These are phyloP conservation scores for Thunnus thynnus DNA, from an alignment of 2,113 vertebrate genomes.

Conservation along the genomic window DNA sequence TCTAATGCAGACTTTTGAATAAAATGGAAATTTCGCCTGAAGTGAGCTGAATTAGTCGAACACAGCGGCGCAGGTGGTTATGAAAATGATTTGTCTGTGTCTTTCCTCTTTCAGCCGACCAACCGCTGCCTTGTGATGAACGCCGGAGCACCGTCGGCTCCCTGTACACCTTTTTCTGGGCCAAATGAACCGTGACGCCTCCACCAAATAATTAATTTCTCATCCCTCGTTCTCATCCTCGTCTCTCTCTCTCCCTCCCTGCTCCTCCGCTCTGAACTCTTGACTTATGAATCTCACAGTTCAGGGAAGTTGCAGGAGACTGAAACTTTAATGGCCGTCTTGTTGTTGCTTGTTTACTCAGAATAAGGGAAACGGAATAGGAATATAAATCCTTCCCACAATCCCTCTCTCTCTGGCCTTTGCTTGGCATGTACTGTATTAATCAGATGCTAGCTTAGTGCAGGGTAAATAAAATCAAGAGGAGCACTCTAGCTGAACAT, in stretches of 20 bases:
- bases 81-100: constrained; percentile 11
- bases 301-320: constrained; percentile 39
- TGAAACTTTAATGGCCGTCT: constrained; percentile 45
- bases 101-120: neutral
- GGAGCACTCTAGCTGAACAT: constrained; percentile 22
- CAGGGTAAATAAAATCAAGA: constrained; percentile 42
- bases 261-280: constrained; percentile 40
- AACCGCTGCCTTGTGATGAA: constrained; percentile 9
- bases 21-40: constrained; percentile 3
- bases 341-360: constrained; percentile 39
- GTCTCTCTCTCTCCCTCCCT: neutral
- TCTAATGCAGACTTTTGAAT: neutral
- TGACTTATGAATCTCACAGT: constrained; percentile 56
- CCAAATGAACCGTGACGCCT: constrained; percentile 60
- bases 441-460: constrained; percentile 14
- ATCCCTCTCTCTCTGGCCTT: neutral
- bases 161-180: constrained; percentile 29
- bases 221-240: constrained; percentile 18
- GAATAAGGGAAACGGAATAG: constrained; percentile 30
- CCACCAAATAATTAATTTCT: constrained; percentile 68
- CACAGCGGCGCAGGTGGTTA: constrained; percentile 11
- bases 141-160: neutral
- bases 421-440: constrained; percentile 4
- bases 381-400: constrained; percentile 11
- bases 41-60: constrained; percentile 25